Evolutionary conservation across 2,797 vertebrate species (phyloP).

Genomic region (Hozukius guyotensis): DNA sequence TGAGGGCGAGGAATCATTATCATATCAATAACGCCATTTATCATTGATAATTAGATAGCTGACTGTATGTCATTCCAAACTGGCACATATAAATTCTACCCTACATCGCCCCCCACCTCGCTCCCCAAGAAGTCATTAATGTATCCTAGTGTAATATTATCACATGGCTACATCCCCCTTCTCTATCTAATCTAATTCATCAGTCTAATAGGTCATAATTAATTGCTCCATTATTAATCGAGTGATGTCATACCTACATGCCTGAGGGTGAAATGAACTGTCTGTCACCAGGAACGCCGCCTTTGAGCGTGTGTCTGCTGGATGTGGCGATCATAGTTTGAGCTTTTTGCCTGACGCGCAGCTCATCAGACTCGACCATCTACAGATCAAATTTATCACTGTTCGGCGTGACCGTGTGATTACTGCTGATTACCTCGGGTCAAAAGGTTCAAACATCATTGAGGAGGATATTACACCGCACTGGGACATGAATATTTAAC

Average conservation of each 20-base stretch:
- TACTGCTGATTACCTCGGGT: slow-evolving; percentile 68
- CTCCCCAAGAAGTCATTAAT: slow-evolving; percentile 73
- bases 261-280: slow-evolving; percentile 67
- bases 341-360: slow-evolving; percentile 23
- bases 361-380: slow-evolving; percentile 56
- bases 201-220: slow-evolving; percentile 81
- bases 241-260: slow-evolving; percentile 76
- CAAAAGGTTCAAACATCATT: slow-evolving; percentile 72
- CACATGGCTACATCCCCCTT: slow-evolving; percentile 66
- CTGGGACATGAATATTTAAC: slow-evolving; percentile 82
- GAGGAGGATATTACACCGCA: slow-evolving; percentile 75
- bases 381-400: slow-evolving; percentile 59
- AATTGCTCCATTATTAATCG: slow-evolving; percentile 81
- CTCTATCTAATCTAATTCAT: slow-evolving; percentile 79
- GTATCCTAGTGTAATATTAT: slow-evolving; percentile 75
- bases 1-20: slow-evolving; percentile 43
- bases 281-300: slow-evolving; percentile 57
- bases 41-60: slow-evolving; percentile 63
- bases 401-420: slow-evolving; percentile 54
- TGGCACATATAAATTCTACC: slow-evolving; percentile 52
- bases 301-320: not conserved
- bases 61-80: slow-evolving; percentile 54
- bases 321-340: slow-evolving; percentile 8
- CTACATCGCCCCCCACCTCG: not conserved
- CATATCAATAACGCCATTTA: slow-evolving; percentile 64